Evolutionary conservation across 2,113 vertebrate species (phyloP).

Genomic region (Prietella phreatophila): DNA sequence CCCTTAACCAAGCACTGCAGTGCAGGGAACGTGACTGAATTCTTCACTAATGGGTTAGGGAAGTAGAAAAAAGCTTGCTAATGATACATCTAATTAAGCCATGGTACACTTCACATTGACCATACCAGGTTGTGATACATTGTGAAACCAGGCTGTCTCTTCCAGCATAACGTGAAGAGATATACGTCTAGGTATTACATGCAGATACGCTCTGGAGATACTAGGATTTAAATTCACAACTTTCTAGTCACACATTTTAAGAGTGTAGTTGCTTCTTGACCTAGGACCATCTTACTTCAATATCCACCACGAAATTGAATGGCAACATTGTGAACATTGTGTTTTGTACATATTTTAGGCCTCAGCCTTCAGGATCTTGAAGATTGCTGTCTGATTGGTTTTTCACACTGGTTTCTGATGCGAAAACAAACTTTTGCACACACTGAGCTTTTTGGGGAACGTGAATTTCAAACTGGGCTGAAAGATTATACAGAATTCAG

Average conservation of each 20-base stretch:
- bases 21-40: background rate
- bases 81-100: background rate
- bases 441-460: background rate
- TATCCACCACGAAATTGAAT: background rate
- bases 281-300: background rate
- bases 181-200: background rate
- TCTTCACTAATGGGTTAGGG: background rate
- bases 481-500: background rate
- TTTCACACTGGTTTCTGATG: background rate
- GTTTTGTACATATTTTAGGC: background rate
- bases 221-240: background rate
- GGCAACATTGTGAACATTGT: background rate
- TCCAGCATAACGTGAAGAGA: background rate
- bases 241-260: background rate
- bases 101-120: background rate
- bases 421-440: background rate
- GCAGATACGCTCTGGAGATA: background rate
- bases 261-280: background rate
- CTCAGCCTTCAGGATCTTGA: background rate
- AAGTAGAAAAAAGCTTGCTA: slow-evolving; percentile 12
- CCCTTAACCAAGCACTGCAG: background rate
- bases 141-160: background rate
- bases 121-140: background rate
- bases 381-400: background rate
- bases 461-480: background rate